Percentiles rank a stretch among this genome's conserved stretches.
Evolutionary conservation across 2,797 vertebrate genomes (phyloP).

Genomic region (Chrysocyon brachyurus): DNA sequence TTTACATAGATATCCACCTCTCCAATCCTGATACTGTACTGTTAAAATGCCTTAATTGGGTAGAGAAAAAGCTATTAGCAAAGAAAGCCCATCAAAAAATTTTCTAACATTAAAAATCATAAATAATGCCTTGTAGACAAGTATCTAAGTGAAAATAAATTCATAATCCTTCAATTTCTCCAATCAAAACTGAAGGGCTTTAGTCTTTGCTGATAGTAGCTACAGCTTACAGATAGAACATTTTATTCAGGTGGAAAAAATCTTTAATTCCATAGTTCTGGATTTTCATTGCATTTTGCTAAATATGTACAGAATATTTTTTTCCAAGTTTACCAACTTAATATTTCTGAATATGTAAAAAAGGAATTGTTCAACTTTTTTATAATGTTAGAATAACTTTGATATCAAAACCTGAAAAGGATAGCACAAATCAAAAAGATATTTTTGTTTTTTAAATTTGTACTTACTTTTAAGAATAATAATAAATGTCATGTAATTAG

Average conservation of each 20-base stretch:
- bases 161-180: not conserved
- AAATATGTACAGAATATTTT: not conserved
- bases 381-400: not conserved
- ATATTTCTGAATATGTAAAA: not conserved
- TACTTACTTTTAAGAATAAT: not conserved
- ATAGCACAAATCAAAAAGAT: not conserved
- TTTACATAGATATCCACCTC: not conserved
- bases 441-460: not conserved
- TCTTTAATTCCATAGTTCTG: not conserved
- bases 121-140: not conserved
- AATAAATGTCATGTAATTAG: not conserved
- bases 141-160: slow-evolving; percentile 14
- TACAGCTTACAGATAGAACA: not conserved
- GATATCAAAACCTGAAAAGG: not conserved
- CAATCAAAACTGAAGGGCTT: not conserved
- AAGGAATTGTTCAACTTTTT: not conserved
- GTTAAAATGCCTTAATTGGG: not conserved
- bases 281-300: not conserved
- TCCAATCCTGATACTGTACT: not conserved
- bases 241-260: not conserved
- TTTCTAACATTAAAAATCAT: not conserved
- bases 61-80: not conserved
- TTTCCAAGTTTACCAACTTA: not conserved
- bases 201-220: not conserved
- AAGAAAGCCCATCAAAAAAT: not conserved